Evolutionary conservation across 1,140 invertebrate species (phyloP), one percentile per base, ranked within the genome.

Genomic region (Heliconius nattereri): DNA sequence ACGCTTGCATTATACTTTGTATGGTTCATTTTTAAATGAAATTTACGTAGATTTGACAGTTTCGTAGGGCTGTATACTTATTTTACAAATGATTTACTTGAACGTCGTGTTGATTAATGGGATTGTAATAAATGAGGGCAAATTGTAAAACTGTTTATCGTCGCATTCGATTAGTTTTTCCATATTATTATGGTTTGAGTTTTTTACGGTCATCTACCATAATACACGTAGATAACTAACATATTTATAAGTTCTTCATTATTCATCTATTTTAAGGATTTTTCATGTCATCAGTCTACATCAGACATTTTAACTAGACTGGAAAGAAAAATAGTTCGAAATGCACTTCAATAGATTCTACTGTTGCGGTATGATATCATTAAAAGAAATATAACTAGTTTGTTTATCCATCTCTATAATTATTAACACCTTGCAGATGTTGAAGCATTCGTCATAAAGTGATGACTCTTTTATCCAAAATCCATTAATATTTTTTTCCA

Each of bases 401-500:
- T 13, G 23, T 29, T 66, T 13, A 26, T 26, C 3, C 11, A 26
- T 66, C 11, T 66, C 60, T 66, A 66, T 9, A 66, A 66, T 66
- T 29, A 66, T 66, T 66, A 29, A 26, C 60, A 29, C 60, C 60
- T 29, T 13, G 60, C 60, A 72, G 29, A 73, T 73, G 29, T 73
- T 19, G 7, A 49, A 16, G 72, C 72, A 77, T 49, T 35, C 76
- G 13, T 40, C 45, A 71, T 19, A 37, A 72, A n/a, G 19, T 77
- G 76, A 77, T 35, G 76, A 71, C 76, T 77, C 57, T 77, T 71
- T 77, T 70, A 54, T 54, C 70, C 70, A 66, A 49, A 49, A 71
- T 45, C 45, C 75, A 60, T 79, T 76, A 79, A 35, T 72, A 57
- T 80, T 80, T 73, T 45, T 60, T 78, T 45, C 72, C 71, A 73